Base-by-base conservation (phyloP, 2,888 invertebrate genomes). In the Heliconius aoede region DNA sequence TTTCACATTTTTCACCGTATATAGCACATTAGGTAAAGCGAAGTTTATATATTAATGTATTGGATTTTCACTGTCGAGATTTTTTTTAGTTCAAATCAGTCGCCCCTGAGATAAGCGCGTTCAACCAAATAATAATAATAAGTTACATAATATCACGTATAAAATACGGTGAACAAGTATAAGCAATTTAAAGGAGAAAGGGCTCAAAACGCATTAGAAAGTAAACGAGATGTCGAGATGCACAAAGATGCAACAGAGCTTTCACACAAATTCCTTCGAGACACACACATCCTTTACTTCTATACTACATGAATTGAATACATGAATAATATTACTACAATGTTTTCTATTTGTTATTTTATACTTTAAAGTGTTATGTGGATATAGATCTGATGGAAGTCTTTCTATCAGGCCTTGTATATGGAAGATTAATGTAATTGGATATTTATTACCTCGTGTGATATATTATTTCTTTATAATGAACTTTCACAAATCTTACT, bases 151-250 rank as follows among this genome's bases (percentile, higher is more conserved):
- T 32, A n/a, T 55, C 11, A 28, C 4, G 30, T n/a, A 32, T 13
- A 24, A 24, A 55, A 55, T 40, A 65, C 36, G 36, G 24, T 24
- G 4, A 40, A 24, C 15, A 65, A 32, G 24, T 65, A 64, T 5
- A 64, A 40, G 36, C 65, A 65, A 65, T 65, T 65, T 24, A 65
- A 67, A 26, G 80, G 77, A 81, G 80, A 82, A 83, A 83, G 82
- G 82, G 80, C 76, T 76, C 2, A 28, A 80, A 82, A 74, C 60
- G 73, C 32, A 36, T 71, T 82, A 81, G 82, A 83, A 83, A 83
- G 82, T 81, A 78, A 71, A 78, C 81, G 72, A 74, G 68, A 76
- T 73, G 73, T 67, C 78, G 71, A 74, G 74, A 76, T 77, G 73
- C 73, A 73, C 76, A 65, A 62, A 74, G 74, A 79, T 79, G 78